These are phyloP conservation scores for Andrena hattorfiana DNA, from an alignment of 2,888 invertebrate genomes.

Conservation along the genomic window DNA sequence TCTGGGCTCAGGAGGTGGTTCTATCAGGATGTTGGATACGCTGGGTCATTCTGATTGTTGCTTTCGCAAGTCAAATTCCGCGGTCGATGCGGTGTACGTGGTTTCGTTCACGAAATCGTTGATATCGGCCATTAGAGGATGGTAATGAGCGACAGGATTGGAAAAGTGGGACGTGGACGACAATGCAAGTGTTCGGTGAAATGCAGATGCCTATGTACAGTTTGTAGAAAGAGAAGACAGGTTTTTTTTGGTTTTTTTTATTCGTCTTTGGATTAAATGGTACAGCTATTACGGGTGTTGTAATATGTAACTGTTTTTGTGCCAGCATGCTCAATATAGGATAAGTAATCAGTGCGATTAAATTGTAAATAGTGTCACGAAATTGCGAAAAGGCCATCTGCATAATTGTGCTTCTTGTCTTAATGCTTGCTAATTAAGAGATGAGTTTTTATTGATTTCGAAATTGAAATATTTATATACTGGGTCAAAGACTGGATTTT, in stretches of 20 bases:
- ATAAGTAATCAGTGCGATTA: neutral
- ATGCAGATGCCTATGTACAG: neutral
- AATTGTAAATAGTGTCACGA: neutral
- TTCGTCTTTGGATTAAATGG: neutral
- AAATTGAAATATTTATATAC: neutral
- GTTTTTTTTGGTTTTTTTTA: neutral
- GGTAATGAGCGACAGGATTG: neutral
- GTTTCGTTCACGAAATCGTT: neutral
- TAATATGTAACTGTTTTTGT: neutral
- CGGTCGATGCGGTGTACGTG: neutral
- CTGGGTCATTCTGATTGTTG: neutral
- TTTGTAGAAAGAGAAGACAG: neutral
- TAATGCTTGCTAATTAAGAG: neutral
- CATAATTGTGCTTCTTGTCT: neutral
- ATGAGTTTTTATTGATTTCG: neutral
- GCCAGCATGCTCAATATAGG: neutral
- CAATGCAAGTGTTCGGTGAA: neutral
- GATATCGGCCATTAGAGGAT: neutral
- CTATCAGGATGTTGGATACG: slow-evolving; percentile 8
- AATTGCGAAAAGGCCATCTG: neutral
- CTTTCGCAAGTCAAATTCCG: slow-evolving; percentile 13
- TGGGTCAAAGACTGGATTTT: neutral
- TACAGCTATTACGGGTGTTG: neutral
- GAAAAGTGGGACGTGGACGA: slow-evolving; percentile 13
- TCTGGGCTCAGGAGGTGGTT: neutral